phyloP scores from a whole-genome alignment of 2,797 vertebrate genomes.

The Philypnodon macrostomus region DNA sequence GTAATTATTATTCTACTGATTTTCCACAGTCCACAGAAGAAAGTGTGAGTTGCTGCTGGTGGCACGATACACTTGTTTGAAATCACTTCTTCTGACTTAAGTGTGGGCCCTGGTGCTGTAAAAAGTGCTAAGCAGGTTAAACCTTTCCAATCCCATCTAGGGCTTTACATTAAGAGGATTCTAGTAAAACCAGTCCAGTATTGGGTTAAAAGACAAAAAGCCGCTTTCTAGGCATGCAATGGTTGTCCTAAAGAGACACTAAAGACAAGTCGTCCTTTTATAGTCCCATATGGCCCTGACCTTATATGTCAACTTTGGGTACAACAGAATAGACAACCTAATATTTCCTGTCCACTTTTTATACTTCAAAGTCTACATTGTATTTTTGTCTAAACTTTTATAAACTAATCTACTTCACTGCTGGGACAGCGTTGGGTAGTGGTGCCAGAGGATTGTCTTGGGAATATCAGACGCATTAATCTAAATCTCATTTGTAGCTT shows the following conservation, averaged over 20 bases:
- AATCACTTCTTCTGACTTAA: background rate
- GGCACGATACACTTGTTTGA: background rate
- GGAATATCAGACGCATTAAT: slow-evolving; percentile 46
- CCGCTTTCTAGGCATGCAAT: slow-evolving; percentile 28
- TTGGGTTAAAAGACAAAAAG: slow-evolving; percentile 20
- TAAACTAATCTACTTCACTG: slow-evolving; percentile 9
- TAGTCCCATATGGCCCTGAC: background rate
- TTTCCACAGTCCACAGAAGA: background rate
- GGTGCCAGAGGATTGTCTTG: slow-evolving; percentile 24
- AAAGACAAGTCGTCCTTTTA: slow-evolving; percentile 4
- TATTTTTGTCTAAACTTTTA: background rate
- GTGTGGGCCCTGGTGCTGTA: slow-evolving; percentile 10
- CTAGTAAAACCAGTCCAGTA: slow-evolving; percentile 15
- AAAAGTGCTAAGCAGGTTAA: slow-evolving; percentile 53
- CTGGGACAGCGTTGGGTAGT: slow-evolving; percentile 21
- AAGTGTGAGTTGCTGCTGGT: background rate
- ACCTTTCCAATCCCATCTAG: slow-evolving; percentile 57
- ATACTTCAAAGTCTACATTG: no score
- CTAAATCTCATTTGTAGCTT: slow-evolving; percentile 37
- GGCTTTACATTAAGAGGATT: slow-evolving; percentile 62
- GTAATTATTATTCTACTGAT: background rate
- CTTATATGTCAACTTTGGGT: background rate
- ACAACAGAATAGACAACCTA: background rate
- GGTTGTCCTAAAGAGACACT: background rate
- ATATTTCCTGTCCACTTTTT: no score